Conservation (phyloP, 2,113 vertebrate genomes). For the Neotoma lepida region DNA sequence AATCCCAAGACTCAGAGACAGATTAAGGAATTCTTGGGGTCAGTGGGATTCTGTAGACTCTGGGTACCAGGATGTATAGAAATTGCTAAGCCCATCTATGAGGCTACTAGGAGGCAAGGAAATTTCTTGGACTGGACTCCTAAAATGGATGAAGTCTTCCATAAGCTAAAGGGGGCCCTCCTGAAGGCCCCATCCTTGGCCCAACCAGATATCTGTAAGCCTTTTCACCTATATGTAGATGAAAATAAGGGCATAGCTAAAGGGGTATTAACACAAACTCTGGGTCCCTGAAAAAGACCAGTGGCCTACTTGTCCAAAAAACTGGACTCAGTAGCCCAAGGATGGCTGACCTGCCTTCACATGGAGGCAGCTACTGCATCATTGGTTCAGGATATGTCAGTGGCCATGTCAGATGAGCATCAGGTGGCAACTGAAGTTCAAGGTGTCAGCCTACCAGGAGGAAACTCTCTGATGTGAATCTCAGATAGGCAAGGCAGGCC, state of each 20-base stretch:
- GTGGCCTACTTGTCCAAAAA: background rate
- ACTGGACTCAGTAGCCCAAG: background rate
- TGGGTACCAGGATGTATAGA: background rate
- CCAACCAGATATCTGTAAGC: background rate
- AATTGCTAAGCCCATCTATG: background rate
- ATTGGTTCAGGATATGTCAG: background rate
- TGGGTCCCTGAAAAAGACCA: background rate
- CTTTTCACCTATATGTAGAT: background rate
- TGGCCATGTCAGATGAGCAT: no score
- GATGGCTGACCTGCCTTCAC: background rate
- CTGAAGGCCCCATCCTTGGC: background rate
- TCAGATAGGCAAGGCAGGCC: no score
- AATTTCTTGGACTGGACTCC: no score
- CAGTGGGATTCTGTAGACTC: background rate
- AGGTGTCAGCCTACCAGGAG: no score
- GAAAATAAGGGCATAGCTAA: background rate
- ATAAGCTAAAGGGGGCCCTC: background rate
- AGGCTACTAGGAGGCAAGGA: background rate
- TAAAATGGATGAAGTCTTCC: background rate
- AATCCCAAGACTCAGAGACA: background rate
- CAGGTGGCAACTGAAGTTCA: no score
- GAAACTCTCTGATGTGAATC: no score
- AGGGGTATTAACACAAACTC: background rate
- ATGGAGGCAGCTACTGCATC: background rate
- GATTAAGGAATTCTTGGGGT: background rate